phyloP scores from a whole-genome alignment of 1,140 invertebrate genomes.

The Orius laevigatus region DNA sequence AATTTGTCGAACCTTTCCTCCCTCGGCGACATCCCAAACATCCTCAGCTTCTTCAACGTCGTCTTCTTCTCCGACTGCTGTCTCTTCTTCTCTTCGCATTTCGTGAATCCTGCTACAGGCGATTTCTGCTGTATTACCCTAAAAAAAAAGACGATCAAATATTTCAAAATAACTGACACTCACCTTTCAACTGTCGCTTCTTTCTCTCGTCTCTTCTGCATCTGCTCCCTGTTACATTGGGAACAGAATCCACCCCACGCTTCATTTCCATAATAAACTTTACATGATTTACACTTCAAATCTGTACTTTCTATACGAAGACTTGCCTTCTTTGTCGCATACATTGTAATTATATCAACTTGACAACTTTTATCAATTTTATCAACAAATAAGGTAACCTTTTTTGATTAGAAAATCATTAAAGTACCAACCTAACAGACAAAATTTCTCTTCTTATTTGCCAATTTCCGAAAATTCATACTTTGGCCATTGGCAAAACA shows the following conservation, averaged over 20 bases:
- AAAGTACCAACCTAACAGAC: too few species aligned
- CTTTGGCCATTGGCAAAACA: too few species aligned
- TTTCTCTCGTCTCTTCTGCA: conserved; percentile 1
- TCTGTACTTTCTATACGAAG: conserved; percentile 67
- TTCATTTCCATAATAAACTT: conserved; percentile 91
- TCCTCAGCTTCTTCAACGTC: conserved; percentile 57
- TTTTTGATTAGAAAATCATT: too few species aligned
- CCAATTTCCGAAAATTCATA: too few species aligned
- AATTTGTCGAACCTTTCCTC: conserved; percentile 33
- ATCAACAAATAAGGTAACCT: too few species aligned
- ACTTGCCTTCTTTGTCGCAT: conserved; percentile 50
- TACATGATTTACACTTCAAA: conserved; percentile 86
- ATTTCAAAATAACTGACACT: conserved; percentile 1
- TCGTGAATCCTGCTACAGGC: conserved; percentile 40
- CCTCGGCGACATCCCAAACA: conserved; percentile 54
- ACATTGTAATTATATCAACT: conserved; percentile 31
- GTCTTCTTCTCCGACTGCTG: conserved; percentile 62
- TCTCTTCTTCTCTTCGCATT: conserved; percentile 75
- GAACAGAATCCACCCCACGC: conserved; percentile 96
- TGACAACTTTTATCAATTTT: too few species aligned
- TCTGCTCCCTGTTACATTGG: conserved; percentile 56
- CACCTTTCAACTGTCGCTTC: conserved; percentile 11
- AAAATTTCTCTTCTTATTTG: too few species aligned
- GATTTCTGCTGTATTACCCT: conserved; percentile 14
- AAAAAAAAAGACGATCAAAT: conserved; percentile 5